Evolutionary conservation across 2,888 invertebrate genomes (phyloP), one percentile per base, ranked within the genome.

Genomic region (Mimachlamys varia): DNA sequence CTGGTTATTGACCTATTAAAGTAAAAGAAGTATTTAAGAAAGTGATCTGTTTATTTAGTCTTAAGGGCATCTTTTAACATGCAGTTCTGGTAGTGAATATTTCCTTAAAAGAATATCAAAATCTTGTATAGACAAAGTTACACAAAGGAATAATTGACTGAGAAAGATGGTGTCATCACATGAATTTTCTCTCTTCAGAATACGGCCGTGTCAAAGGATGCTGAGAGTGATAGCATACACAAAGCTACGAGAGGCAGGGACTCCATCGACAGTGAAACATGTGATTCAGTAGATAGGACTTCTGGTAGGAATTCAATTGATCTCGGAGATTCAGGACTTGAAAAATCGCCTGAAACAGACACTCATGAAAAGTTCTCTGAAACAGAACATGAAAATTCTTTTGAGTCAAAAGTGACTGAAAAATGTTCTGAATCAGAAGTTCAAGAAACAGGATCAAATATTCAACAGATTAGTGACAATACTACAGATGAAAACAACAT

Each of bases 321-420:
- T 76, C 76, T 76, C 76, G 76, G 27, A 76, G 76, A 76, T 76
- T 76, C 76, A 76, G 76, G 76, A 33, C 76, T 76, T 76, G 76
- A 76, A 76, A 76, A 76, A 76, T 76, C 76, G 0, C 76, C 76
- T 76, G 76, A 76, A 76, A 33, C 27, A 33, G 76, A 27, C 7
- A 33, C 33, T 33, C 76, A 76, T 27, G 76, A 76, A 76, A 76
- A 76, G 12, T 76, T 33, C 33, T 76, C 76, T 76, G 76, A 76
- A 76, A 33, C 27, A 76, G 33, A 76, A 58, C 58, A 58, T 58
- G 7, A 7, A 58, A 58, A 58, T 58, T 58, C 58, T 76, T 33
- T 76, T 33, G 76, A 76, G 13, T 33, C 33, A 33, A 27, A 76
- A 76, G 76, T 33, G 33, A 33, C 33, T 33, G 76, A 76, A 33